Percentiles rank a stretch among this genome's conserved stretches.
Evolutionary conservation across 2,888 invertebrate species (phyloP).

Genomic region (Parascotia fuliginaria): DNA sequence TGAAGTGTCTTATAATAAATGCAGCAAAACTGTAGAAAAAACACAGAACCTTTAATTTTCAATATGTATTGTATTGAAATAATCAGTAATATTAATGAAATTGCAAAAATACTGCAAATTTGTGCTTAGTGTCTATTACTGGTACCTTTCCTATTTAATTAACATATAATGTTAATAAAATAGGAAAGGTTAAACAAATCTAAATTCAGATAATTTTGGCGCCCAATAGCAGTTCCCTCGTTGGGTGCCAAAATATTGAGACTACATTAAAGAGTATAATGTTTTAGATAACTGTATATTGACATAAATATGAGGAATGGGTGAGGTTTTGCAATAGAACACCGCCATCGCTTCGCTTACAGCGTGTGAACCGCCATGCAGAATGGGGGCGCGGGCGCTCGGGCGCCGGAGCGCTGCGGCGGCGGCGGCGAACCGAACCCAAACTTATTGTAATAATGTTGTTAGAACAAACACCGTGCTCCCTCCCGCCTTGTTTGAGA

Average conservation of each 20-base stretch:
- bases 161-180: background rate
- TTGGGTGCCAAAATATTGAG: background rate
- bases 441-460: conserved; percentile 86
- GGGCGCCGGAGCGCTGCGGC: conserved; percentile 23
- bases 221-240: background rate
- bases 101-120: too few relatives aligned
- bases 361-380: conserved; percentile 65
- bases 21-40: too few relatives aligned
- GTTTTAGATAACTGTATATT: background rate
- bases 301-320: conserved; percentile 17
- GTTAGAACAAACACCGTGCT: conserved; percentile 81
- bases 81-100: too few relatives aligned
- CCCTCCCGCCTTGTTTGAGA: conserved; percentile 83
- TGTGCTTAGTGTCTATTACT: too few relatives aligned
- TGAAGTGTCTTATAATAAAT: too few relatives aligned
- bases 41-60: too few relatives aligned
- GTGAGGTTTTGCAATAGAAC: conserved; percentile 31
- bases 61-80: too few relatives aligned
- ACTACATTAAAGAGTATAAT: background rate
- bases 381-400: conserved; percentile 22
- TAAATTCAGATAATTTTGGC: background rate
- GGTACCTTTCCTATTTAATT: too few relatives aligned
- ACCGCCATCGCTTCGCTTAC: conserved; percentile 26
- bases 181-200: background rate
- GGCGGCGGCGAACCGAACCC: conserved; percentile 69